These are phyloP conservation scores for Poeciliopsis infans DNA, from an alignment of 2,797 vertebrate species.

Conservation along the genomic window DNA sequence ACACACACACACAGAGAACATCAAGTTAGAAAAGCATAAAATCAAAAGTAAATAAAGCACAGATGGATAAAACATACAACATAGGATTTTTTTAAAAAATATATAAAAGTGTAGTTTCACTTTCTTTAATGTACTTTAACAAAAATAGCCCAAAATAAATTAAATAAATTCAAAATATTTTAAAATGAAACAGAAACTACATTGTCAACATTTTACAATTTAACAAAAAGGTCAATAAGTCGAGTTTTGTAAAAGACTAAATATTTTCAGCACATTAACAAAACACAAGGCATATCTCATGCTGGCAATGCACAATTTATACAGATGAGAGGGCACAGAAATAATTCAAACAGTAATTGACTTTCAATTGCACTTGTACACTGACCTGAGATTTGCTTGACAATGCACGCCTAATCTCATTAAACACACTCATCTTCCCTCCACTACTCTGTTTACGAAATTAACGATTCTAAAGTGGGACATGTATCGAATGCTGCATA, in stretches of 20 bases:
- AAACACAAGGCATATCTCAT: constrained; percentile 44
- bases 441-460: constrained; percentile 85
- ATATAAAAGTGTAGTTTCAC: background rate
- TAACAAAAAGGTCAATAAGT: background rate
- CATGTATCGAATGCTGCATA: constrained; percentile 74
- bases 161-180: background rate
- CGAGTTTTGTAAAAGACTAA: background rate
- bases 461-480: constrained; percentile 81
- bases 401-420: constrained; percentile 86
- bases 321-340: constrained; percentile 59
- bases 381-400: constrained; percentile 84
- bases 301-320: constrained; percentile 68
- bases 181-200: background rate
- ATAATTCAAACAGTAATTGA: constrained; percentile 81
- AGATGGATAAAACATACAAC: background rate
- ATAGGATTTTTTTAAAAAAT: background rate
- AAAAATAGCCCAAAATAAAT: background rate
- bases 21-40: constrained; percentile 36
- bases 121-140: background rate
- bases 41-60: background rate
- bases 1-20: constrained; percentile 63
- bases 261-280: constrained; percentile 27
- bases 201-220: background rate
- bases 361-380: constrained; percentile 78
- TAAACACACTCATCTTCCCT: constrained; percentile 82